Percentiles rank a stretch among this genome's conserved stretches.
Evolutionary conservation across 2,113 vertebrate species (phyloP).

Genomic region (Eurystomus gularis): DNA sequence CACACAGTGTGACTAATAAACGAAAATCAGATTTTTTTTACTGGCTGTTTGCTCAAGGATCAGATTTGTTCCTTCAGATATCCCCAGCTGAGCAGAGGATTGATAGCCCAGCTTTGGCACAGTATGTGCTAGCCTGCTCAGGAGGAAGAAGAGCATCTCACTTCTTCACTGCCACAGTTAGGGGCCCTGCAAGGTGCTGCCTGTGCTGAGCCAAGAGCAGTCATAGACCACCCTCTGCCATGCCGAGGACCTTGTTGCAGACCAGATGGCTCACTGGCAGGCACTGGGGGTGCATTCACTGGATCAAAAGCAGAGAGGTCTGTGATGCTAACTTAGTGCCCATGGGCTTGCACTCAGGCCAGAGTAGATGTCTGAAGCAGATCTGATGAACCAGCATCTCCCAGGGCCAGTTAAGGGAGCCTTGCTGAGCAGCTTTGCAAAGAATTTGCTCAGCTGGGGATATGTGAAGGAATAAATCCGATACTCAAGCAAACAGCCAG

Average conservation of each 20-base stretch:
- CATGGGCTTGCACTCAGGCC: neutral
- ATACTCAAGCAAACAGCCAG: neutral
- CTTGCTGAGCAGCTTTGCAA: neutral
- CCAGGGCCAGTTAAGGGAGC: neutral
- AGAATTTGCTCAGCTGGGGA: neutral
- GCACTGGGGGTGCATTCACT: neutral
- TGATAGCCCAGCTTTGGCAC: neutral
- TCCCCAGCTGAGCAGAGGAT: neutral
- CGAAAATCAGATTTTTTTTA: neutral
- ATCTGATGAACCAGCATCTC: neutral
- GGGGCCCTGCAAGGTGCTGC: neutral
- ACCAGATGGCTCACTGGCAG: neutral
- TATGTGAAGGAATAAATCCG: neutral
- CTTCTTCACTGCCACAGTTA: neutral
- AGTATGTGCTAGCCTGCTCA: neutral
- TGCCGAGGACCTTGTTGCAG: neutral
- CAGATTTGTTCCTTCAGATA: neutral
- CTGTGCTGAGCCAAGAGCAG: neutral
- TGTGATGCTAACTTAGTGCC: neutral
- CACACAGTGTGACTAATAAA: conserved; percentile 25
- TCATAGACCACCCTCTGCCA: neutral
- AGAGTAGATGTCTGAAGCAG: neutral
- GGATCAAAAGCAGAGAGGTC: neutral
- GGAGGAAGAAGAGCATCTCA: neutral
- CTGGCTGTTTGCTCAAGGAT: neutral